Evolutionary conservation across 2,888 invertebrate species (phyloP).

Genomic region (Allophyes oxyacanthae): DNA sequence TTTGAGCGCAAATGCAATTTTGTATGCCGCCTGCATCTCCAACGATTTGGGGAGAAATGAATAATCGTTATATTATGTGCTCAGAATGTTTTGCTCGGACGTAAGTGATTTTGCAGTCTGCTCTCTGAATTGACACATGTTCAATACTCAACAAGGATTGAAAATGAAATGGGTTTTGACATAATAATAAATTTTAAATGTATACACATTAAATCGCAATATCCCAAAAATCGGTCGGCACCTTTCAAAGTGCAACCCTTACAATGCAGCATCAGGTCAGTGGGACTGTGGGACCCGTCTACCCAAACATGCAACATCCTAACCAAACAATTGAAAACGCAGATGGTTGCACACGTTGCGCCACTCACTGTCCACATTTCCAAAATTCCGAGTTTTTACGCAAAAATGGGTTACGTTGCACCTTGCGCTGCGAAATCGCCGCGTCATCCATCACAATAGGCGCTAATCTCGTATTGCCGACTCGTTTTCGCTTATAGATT

Average conservation of each 20-base stretch:
- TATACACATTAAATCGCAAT: conserved; percentile 38
- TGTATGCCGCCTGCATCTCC: conserved; percentile 36
- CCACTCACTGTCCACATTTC: conserved; percentile 77
- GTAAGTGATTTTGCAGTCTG: conserved; percentile 35
- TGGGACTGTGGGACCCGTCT: conserved; percentile 62
- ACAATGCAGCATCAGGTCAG: conserved; percentile 69
- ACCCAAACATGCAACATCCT: conserved; percentile 76
- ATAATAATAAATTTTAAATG: conserved; percentile 36
- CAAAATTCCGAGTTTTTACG: conserved; percentile 75
- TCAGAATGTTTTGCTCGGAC: conserved; percentile 36
- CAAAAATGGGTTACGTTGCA: conserved; percentile 86
- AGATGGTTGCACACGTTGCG: conserved; percentile 84
- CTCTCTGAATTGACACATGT: conserved; percentile 27
- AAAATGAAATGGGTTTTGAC: conserved; percentile 31
- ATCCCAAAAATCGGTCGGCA: conserved; percentile 67
- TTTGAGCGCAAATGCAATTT: conserved; percentile 48
- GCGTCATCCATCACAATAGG: conserved; percentile 78
- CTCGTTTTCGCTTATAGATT: conserved; percentile 62
- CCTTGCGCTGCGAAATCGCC: conserved; percentile 79
- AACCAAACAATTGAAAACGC: conserved; percentile 81
- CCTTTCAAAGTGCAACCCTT: conserved; percentile 77
- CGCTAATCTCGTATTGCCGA: conserved; percentile 73
- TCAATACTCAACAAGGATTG: neutral
- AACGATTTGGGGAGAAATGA: conserved; percentile 49
- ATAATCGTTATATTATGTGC: conserved; percentile 46